Evolutionary conservation across 2,888 invertebrate species (phyloP), one percentile per base, ranked within the genome.

Genomic region (Cerceris rybyensis): DNA sequence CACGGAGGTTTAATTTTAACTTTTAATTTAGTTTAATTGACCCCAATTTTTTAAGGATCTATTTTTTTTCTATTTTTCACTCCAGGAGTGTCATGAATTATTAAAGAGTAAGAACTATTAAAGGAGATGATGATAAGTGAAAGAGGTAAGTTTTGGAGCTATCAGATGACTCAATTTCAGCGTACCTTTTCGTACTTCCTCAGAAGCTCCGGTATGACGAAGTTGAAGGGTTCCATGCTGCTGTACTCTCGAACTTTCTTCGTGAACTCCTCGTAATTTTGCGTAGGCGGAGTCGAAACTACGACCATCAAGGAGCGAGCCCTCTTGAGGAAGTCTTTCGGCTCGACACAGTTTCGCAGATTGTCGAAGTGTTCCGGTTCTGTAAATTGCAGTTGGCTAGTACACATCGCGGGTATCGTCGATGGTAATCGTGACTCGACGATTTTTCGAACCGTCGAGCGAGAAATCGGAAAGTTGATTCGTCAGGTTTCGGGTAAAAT

Each of bases 281-380:
- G 94, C 61, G 93, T 91, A 0, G 98, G 98, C 60, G 98, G 97
- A 28, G 98, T 97, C 0, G 97, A 96, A 0, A 97, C 97, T 57
- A 99, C 96, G 17, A 98, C 97, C 76, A 99, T 94, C 41, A 98
- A 93, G 2, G 97, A 98, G 88, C 96, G 95, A 1, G 97, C 97
- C 60, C 96, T 94, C 89, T 96, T 96, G 84, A 94, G 92, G 88
- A 96, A 95, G 89, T 94, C 94, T 68, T 93, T 92, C 42, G 94
- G 94, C 86, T 95, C 95, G 90, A 93, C 94, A 93, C 96, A 95
- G 81, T 93, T 93, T 76, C 93, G 93, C 87, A 94, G 92, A 86
- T 94, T 94, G 61, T 94, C 93, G 79, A 94, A 92, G 80, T 93
- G 93, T 58, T 94, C 94, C 49, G 94, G 94, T 88, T 94, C 94